These are phyloP conservation scores for Amazona ochrocephala DNA, from an alignment of 2,797 vertebrate species.

Conservation along the genomic window DNA sequence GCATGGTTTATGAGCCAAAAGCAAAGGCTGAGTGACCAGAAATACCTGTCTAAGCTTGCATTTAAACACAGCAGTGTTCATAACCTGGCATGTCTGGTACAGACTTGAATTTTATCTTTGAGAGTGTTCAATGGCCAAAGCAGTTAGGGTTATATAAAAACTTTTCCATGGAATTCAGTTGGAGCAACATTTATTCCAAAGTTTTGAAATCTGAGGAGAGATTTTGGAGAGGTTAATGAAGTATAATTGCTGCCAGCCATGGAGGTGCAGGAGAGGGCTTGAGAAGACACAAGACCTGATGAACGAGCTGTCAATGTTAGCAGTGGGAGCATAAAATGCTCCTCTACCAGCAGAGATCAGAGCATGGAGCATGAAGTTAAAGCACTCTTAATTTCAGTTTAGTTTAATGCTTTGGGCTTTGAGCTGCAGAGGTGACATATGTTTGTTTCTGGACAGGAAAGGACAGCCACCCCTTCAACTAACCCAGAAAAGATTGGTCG, in stretches of 20 bases:
- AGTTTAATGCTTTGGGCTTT: not conserved
- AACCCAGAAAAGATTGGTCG: not conserved
- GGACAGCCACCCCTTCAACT: not conserved
- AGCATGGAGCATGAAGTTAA: not conserved
- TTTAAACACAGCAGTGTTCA: not conserved
- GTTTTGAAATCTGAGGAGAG: not conserved
- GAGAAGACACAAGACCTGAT: not conserved
- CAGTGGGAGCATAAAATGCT: not conserved
- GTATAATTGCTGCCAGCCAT: not conserved
- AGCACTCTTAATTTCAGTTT: not conserved
- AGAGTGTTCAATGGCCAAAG: not conserved
- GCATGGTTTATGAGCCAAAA: not conserved
- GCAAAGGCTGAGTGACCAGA: not conserved
- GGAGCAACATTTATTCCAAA: not conserved
- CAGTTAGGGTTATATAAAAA: not conserved
- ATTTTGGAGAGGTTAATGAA: not conserved
- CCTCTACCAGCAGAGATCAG: not conserved
- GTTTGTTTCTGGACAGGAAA: not conserved
- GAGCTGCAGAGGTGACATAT: not conserved
- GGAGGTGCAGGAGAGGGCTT: not conserved
- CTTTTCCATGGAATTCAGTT: not conserved
- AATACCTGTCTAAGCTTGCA: not conserved
- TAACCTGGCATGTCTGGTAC: not conserved
- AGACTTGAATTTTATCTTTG: not conserved
- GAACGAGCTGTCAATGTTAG: not conserved